Percentiles rank a stretch among this genome's conserved stretches.
Evolutionary conservation across 2,888 invertebrate species (phyloP).

Genomic region (Phyllotreta cruciferae): DNA sequence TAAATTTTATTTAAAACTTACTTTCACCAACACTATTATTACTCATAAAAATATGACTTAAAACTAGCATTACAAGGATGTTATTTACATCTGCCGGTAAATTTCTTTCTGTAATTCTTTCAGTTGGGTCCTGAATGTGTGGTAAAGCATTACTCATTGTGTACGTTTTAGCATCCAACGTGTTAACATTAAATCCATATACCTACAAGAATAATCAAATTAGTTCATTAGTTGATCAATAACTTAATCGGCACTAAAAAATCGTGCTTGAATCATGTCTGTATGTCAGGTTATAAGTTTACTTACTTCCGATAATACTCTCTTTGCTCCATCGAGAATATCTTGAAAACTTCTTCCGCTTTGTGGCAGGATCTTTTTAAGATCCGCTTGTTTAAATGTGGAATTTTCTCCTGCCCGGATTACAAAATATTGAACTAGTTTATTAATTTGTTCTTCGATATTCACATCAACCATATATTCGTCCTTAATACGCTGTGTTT

Average conservation of each 20-base stretch:
- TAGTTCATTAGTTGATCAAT: too few relatives aligned
- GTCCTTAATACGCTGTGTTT: constrained; percentile 34
- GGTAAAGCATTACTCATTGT: constrained; percentile 47
- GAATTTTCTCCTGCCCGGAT: constrained; percentile 44
- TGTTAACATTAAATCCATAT: constrained; percentile 48
- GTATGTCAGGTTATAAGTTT: constrained; percentile 2
- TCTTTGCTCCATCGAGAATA: constrained; percentile 40
- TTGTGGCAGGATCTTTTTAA: constrained; percentile 44
- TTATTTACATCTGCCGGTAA: constrained; percentile 44
- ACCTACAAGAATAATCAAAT: constrained; percentile 35
- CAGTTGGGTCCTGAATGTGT: constrained; percentile 39
- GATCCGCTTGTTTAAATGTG: constrained; percentile 44
- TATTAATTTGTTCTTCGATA: constrained; percentile 42
- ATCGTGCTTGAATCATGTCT: too few relatives aligned
- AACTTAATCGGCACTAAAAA: too few relatives aligned
- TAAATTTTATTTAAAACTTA: constrained; percentile 34
- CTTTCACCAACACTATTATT: constrained; percentile 46
- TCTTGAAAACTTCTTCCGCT: constrained; percentile 43
- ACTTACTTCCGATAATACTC: constrained; percentile 46
- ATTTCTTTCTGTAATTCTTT: constrained; percentile 34
- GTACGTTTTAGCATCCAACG: constrained; percentile 45
- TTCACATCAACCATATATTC: constrained; percentile 27
- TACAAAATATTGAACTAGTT: constrained; percentile 49
- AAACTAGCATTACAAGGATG: constrained; percentile 47
- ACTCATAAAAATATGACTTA: constrained; percentile 51